phyloP scores from a whole-genome alignment of 2,113 vertebrate genomes.

The Megalops atlanticus region DNA sequence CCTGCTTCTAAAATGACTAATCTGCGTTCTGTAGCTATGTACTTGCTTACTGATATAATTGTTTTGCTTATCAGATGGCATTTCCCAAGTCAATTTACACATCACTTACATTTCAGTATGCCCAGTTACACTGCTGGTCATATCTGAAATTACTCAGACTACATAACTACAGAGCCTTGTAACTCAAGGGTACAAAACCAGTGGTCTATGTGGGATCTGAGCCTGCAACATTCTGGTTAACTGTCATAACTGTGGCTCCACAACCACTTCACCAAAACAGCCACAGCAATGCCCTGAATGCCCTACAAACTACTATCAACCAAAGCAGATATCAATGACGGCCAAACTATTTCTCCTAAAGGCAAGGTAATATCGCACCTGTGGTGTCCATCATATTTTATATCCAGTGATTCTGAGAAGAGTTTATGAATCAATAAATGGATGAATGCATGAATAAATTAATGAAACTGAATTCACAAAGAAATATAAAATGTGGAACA shows the following conservation, averaged over 20 bases:
- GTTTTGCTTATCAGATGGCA: too few species aligned
- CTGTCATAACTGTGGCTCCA: neutral
- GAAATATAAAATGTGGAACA: neutral
- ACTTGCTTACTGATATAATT: too few species aligned
- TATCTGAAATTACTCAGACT: neutral
- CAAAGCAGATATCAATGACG: neutral
- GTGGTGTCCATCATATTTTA: too few species aligned
- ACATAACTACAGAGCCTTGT: too few species aligned
- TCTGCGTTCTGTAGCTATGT: too few species aligned
- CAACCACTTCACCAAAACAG: neutral
- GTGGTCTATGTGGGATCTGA: neutral
- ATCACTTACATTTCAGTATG: neutral
- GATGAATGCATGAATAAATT: too few species aligned
- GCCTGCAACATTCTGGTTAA: neutral
- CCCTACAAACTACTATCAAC: neutral
- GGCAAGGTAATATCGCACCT: too few species aligned
- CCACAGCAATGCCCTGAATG: neutral
- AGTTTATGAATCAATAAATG: too few species aligned
- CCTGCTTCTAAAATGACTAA: too few species aligned
- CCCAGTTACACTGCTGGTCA: neutral
- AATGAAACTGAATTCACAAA: too few species aligned
- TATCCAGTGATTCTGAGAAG: too few species aligned
- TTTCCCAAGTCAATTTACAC: neutral
- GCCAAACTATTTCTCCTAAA: too few species aligned
- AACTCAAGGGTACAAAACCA: neutral